These are phyloP conservation scores for Noctuana brunneofusca DNA, from an alignment of 2,888 invertebrate species.

Conservation along the genomic window DNA sequence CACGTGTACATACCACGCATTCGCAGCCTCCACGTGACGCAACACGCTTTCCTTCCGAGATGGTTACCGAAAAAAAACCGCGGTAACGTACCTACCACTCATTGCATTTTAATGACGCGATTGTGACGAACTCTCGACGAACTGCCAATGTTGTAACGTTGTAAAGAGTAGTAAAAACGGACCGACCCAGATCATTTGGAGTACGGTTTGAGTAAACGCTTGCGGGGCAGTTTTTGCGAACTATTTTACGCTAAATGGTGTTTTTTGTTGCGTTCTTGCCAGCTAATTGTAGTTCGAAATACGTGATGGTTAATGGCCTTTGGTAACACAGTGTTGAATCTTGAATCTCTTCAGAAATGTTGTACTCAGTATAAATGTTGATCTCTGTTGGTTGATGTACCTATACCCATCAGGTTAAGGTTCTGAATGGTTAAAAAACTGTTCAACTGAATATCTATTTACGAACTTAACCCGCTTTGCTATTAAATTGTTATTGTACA, in stretches of 20 bases:
- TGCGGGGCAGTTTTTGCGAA: neutral
- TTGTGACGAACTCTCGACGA: constrained; percentile 11
- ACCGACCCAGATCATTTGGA: constrained; percentile 14
- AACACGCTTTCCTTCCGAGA: constrained; percentile 41
- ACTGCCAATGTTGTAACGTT: constrained; percentile 14
- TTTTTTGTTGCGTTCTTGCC: neutral
- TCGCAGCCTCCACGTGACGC: constrained; percentile 30
- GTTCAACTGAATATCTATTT: neutral
- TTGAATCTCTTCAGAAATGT: too few relatives aligned
- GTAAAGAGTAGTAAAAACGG: constrained; percentile 25
- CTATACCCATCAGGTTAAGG: neutral
- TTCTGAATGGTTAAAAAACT: neutral
- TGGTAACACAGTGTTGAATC: too few relatives aligned
- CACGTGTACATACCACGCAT: constrained; percentile 14
- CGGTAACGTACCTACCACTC: constrained; percentile 36
- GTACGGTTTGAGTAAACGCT: neutral
- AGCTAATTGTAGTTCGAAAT: too few relatives aligned
- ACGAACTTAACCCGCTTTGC: neutral
- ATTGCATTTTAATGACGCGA: constrained; percentile 42
- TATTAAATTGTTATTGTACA: neutral
- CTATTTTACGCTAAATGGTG: neutral
- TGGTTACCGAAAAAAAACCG: constrained; percentile 39
- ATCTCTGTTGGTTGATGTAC: too few relatives aligned
- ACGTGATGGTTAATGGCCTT: too few relatives aligned
- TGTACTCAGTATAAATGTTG: too few relatives aligned